Evolutionary conservation across 2,888 invertebrate genomes (phyloP), one percentile per base, ranked within the genome.

Genomic region (Phytoseiulus persimilis): DNA sequence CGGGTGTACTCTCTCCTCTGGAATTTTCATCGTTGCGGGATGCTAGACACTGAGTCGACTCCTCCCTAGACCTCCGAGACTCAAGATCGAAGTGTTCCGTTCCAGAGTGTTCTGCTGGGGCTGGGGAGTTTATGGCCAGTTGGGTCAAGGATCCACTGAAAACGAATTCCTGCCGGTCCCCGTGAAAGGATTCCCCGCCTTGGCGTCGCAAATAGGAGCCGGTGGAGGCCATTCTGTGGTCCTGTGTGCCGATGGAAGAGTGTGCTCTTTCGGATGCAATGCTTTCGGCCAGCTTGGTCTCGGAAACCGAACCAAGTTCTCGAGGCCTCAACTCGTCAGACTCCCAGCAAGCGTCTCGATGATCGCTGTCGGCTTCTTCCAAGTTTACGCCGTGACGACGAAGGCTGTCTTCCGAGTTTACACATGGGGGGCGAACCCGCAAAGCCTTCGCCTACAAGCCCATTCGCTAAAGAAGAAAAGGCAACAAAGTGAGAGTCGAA

Each of bases 101-200:
- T 89, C 90, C 91, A 93, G 95, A 90, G 95, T 97, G 0, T 98
- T 95, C 92, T 96, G 95, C 0, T 98, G 98, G 97, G 98, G 98
- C 33, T 98, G 98, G 98, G 97, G 97, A 33, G 95, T 98, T 83
- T 96, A 97, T 92, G 98, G 98, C 0, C 98, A 98, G 93, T 93
- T 98, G 28, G 98, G 98, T 32, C 96, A 96, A 92, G 96, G 96
- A 3, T 94, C 94, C 91, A 95, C 96, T 31, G 95, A 96, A 91
- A 95, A 96, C 92, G 93, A 93, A 90, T 93, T 93, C 91, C 92
- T 93, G 90, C 95, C 96, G 11, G 93, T 91, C 92, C 91, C 91
- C 39, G 93, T 95, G 87, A 91, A 92, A 90, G 93, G 93, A 91
- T 93, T 94, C 89, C 92, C 92, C 90, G 93, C 93, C 90, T 93